phyloP scores from a whole-genome alignment of 2,113 vertebrate species.

The Mormyrus lacerda region DNA sequence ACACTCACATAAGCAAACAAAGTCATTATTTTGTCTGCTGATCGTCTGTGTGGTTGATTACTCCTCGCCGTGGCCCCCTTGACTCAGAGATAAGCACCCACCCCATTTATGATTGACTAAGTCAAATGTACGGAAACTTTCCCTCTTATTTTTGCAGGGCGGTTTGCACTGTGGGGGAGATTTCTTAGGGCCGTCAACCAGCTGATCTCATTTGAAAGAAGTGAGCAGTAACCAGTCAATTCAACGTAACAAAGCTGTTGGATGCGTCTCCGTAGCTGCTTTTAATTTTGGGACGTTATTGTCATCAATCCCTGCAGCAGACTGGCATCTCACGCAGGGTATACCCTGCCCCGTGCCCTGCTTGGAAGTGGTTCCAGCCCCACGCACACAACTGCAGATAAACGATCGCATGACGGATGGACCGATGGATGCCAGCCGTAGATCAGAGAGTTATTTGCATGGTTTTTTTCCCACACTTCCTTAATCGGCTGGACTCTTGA shows the following conservation, averaged over 20 bases:
- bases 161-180: neutral
- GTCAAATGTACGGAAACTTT: neutral
- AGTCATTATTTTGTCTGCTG: neutral
- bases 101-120: neutral
- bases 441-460: neutral
- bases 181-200: neutral
- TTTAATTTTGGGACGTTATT: neutral
- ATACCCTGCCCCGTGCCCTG: neutral
- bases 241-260: neutral
- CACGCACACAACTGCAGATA: neutral
- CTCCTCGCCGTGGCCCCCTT: neutral
- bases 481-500: neutral
- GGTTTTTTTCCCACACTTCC: neutral
- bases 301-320: neutral
- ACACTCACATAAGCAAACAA: slow-evolving; percentile 4
- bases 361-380: neutral
- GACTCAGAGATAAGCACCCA: neutral
- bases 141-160: neutral
- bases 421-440: neutral
- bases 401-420: neutral
- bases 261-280: neutral
- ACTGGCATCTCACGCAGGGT: neutral
- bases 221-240: neutral
- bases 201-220: neutral
- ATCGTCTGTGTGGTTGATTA: neutral